Percentiles rank a stretch among this genome's conserved stretches.
Conservation (phyloP, 2,888 invertebrate species). For the Argynnis bischoffii region DNA sequence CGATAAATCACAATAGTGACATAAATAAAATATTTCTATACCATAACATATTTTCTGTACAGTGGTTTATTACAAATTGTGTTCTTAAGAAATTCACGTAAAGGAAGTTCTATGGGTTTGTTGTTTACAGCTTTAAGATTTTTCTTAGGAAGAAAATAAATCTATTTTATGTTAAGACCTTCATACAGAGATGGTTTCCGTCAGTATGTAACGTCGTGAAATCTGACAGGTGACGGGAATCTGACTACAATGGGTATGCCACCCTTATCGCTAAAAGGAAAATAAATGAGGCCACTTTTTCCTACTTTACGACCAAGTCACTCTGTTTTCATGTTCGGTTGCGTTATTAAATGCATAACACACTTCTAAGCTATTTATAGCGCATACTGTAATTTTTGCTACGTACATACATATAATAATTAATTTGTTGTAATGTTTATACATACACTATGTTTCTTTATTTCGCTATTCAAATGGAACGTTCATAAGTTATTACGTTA, state of each 20-base stretch:
- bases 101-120: background rate
- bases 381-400: background rate
- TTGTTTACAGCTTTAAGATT: slow-evolving; percentile 12
- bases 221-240: slow-evolving; percentile 69
- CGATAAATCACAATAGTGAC: too few relatives aligned
- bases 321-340: slow-evolving; percentile 57
- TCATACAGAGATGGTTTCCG: slow-evolving; percentile 50
- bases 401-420: background rate
- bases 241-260: slow-evolving; percentile 59
- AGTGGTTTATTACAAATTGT: background rate
- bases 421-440: too few relatives aligned
- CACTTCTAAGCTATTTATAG: slow-evolving; percentile 11
- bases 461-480: too few relatives aligned
- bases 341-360: slow-evolving; percentile 45
- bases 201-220: slow-evolving; percentile 54
- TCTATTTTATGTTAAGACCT: slow-evolving; percentile 39
- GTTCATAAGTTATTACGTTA: too few relatives aligned
- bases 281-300: slow-evolving; percentile 73
- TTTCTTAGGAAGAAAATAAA: slow-evolving; percentile 34
- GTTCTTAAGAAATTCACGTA: background rate
- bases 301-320: slow-evolving; percentile 59
- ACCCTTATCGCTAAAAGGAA: slow-evolving; percentile 68
- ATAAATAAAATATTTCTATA: too few relatives aligned
- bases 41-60: too few relatives aligned
- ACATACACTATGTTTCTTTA: too few relatives aligned